These are phyloP conservation scores for Lethenteron camtschaticum DNA, from an alignment of 2,113 vertebrate species.

Conservation along the genomic window DNA sequence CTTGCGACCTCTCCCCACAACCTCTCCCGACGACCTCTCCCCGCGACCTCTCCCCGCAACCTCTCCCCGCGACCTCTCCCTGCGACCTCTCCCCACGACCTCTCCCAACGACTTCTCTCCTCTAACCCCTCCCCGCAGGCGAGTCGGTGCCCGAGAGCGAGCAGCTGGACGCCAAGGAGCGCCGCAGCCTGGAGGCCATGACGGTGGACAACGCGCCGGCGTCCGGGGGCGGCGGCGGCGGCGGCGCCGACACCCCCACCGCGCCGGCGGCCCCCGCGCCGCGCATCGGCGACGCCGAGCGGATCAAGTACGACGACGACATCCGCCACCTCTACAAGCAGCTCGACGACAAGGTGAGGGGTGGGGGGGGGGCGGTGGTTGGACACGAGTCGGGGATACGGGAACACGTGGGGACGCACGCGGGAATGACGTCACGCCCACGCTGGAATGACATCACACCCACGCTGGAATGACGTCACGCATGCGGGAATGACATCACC, in stretches of 20 bases:
- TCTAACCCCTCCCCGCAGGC: slow-evolving; percentile 20
- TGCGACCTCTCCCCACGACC: not conserved
- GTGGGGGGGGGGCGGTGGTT: too few relatives aligned
- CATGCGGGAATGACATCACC: too few relatives aligned
- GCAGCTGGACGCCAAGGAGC: slow-evolving; percentile 19
- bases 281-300: slow-evolving; percentile 50
- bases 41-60: not conserved
- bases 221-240: not conserved
- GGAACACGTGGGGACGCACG: too few relatives aligned
- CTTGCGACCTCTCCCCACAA: not conserved
- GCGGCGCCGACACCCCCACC: too few relatives aligned
- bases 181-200: slow-evolving; percentile 19
- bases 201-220: not conserved
- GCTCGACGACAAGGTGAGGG: slow-evolving; percentile 62
- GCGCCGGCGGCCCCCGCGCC: slow-evolving; percentile 27
- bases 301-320: slow-evolving; percentile 64
- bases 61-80: not conserved
- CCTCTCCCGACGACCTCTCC: not conserved
- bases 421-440: too few relatives aligned
- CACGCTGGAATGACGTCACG: too few relatives aligned
- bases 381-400: too few relatives aligned
- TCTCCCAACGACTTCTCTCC: not conserved
- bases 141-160: slow-evolving; percentile 42
- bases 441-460: too few relatives aligned
- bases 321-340: slow-evolving; percentile 75